Conservation (phyloP, 1,140 invertebrate species). For the Euborellia annulipes region DNA sequence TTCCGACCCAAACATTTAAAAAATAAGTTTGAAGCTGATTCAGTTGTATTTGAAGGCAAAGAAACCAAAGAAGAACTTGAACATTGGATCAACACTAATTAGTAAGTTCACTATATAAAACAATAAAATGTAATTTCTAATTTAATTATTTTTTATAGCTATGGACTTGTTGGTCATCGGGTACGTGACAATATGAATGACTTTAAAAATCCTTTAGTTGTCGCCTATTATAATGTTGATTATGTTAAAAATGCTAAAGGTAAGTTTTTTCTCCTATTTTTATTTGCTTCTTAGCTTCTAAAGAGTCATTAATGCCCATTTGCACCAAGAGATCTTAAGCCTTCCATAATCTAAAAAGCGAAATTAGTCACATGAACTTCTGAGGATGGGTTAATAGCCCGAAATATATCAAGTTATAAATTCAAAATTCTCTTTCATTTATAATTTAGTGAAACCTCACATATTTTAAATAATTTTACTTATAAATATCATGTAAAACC, state of each 20-base stretch:
- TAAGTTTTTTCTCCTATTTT: conserved; percentile 11
- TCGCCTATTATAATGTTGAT: conserved; percentile 90
- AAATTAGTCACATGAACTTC: too few relatives aligned
- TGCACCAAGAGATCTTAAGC: too few relatives aligned
- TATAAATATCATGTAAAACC: too few relatives aligned
- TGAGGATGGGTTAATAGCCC: too few relatives aligned
- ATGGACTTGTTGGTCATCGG: conserved; percentile 82
- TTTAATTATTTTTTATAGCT: conserved; percentile 38
- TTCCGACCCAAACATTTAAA: conserved; percentile 74
- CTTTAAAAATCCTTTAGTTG: conserved; percentile 77
- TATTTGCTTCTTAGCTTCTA: too few relatives aligned
- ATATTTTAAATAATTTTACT: too few relatives aligned
- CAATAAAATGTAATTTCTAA: background rate
- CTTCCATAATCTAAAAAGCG: too few relatives aligned
- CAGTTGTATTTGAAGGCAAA: conserved; percentile 55
- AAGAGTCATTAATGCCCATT: too few relatives aligned
- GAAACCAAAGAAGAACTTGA: conserved; percentile 49
- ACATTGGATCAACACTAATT: conserved; percentile 68
- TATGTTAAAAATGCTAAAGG: conserved; percentile 92
- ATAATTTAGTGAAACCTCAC: too few relatives aligned
- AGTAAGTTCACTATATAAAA: conserved; percentile 42
- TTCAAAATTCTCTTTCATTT: too few relatives aligned
- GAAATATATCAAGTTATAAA: too few relatives aligned
- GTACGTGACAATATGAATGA: conserved; percentile 68
- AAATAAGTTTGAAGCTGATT: conserved; percentile 82